These are phyloP conservation scores for Carabus problematicus DNA, from an alignment of 2,888 invertebrate genomes.

Conservation along the genomic window DNA sequence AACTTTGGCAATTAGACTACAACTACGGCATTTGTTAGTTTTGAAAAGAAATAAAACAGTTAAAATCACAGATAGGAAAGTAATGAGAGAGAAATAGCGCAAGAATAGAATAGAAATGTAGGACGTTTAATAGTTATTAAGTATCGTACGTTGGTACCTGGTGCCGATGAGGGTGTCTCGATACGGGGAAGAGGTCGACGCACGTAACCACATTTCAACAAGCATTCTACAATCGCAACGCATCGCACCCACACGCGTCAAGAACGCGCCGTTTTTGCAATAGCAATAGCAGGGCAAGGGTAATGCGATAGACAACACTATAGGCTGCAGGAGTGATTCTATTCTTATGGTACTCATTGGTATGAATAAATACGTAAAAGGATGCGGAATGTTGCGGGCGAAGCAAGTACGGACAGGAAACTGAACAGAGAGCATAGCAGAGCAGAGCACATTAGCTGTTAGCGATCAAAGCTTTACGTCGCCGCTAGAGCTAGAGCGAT, in stretches of 20 bases:
- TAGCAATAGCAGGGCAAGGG: conserved; percentile 6
- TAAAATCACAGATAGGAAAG: background rate
- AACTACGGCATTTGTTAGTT: background rate
- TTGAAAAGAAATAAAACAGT: background rate
- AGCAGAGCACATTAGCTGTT: no score
- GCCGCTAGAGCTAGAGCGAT: no score
- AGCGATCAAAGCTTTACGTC: no score
- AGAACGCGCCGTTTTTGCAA: conserved; percentile 15
- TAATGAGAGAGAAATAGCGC: background rate
- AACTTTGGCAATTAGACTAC: no score
- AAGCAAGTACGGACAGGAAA: conserved; percentile 35
- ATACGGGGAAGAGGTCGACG: conserved; percentile 21
- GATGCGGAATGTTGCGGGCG: conserved; percentile 44
- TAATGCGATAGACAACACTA: background rate
- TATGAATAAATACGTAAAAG: conserved; percentile 13
- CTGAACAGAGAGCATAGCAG: conserved; percentile 8
- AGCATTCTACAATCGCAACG: conserved; percentile 36
- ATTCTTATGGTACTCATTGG: background rate
- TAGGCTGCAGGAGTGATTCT: background rate
- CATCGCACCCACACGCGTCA: conserved; percentile 36
- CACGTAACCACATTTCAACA: conserved; percentile 31
- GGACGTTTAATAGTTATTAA: background rate
- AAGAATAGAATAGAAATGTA: background rate
- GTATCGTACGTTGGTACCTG: conserved; percentile 17
- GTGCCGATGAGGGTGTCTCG: conserved; percentile 19